These are phyloP conservation scores for Nannobrachium achirus DNA, from an alignment of 2,113 vertebrate genomes.

Conservation along the genomic window DNA sequence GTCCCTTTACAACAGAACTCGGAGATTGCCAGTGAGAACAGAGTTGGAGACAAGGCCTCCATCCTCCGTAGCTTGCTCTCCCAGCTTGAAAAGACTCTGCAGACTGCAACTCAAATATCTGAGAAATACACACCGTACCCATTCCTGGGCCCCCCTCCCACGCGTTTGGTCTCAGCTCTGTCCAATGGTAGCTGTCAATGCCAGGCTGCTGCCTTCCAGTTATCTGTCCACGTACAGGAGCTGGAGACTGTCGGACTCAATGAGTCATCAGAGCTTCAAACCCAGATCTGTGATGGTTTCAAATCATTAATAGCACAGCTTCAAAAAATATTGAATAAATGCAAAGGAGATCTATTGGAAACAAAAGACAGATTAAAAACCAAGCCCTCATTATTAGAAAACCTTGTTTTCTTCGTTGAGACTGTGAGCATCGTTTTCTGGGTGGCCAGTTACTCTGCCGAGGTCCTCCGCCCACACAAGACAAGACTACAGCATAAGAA, in stretches of 20 bases:
- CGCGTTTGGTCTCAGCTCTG: conserved; percentile 88
- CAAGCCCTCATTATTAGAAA: conserved; percentile 88
- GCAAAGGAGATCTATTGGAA: conserved; percentile 92
- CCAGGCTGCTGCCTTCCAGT: conserved; percentile 90
- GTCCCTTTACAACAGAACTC: conserved; percentile 85
- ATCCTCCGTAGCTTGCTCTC: conserved; percentile 82
- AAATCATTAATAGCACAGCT: conserved; percentile 89
- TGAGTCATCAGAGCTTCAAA: conserved; percentile 90
- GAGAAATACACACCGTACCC: conserved; percentile 90
- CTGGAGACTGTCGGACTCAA: conserved; percentile 90
- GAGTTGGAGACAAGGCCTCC: conserved; percentile 85
- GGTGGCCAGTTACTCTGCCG: conserved; percentile 90
- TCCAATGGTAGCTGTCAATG: conserved; percentile 90
- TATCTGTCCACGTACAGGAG: conserved; percentile 89
- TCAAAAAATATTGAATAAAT: conserved; percentile 91
- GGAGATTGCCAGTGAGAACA: conserved; percentile 87
- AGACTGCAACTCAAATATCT: conserved; percentile 82
- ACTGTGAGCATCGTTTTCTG: conserved; percentile 88
- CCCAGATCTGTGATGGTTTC: conserved; percentile 90
- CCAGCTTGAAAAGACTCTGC: conserved; percentile 85
- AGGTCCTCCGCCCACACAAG: conserved; percentile 90
- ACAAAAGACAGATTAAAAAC: conserved; percentile 87
- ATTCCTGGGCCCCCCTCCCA: conserved; percentile 91
- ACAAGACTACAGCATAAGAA: conserved; percentile 97
- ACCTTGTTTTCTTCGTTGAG: conserved; percentile 96